These are phyloP conservation scores for Drosophila athabasca DNA, from an alignment of 1,140 invertebrate genomes.

Conservation along the genomic window DNA sequence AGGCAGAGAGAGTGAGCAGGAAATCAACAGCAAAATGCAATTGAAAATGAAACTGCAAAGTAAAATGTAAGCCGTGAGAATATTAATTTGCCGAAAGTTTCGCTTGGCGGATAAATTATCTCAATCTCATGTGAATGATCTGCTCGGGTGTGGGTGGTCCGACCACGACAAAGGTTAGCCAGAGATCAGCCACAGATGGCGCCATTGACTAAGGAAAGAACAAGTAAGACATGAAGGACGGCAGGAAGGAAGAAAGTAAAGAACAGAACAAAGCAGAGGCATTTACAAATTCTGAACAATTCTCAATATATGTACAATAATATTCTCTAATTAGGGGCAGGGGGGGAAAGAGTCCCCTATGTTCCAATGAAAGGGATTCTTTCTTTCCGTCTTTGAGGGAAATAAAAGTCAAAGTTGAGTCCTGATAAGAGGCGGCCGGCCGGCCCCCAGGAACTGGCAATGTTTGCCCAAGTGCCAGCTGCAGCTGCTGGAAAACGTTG, in stretches of 20 bases:
- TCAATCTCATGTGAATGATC: slow-evolving; percentile 63
- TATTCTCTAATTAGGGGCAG: slow-evolving; percentile 15
- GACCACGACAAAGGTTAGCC: slow-evolving; percentile 29
- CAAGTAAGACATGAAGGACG: neutral
- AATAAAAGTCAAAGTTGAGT: slow-evolving; percentile 69
- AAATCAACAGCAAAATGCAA: slow-evolving; percentile 66
- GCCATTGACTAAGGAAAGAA: slow-evolving; percentile 4
- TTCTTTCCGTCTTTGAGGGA: slow-evolving; percentile 52
- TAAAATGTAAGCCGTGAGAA: slow-evolving; percentile 66
- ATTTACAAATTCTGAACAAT: slow-evolving; percentile 42
- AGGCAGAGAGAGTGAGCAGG: slow-evolving; percentile 32
- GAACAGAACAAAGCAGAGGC: slow-evolving; percentile 24
- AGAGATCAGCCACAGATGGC: slow-evolving; percentile 35
- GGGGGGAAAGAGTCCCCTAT: neutral
- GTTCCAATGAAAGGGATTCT: slow-evolving; percentile 59
- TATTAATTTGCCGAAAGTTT: slow-evolving; percentile 63
- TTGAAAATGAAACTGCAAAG: slow-evolving; percentile 71
- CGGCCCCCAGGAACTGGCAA: slow-evolving; percentile 5
- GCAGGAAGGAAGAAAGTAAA: neutral
- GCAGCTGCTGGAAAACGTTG: slow-evolving; percentile 32
- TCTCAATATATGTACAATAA: slow-evolving; percentile 40
- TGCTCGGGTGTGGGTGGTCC: slow-evolving; percentile 13
- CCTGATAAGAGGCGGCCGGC: slow-evolving; percentile 49
- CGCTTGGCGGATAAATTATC: slow-evolving; percentile 23
- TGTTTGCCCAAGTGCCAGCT: slow-evolving; percentile 60